A percentile compares a stretch with the other conserved stretches of the same genome.
These are phyloP conservation scores for Sylvicapra grimmia DNA, from an alignment of 2,113 vertebrate genomes.

Conservation along the genomic window DNA sequence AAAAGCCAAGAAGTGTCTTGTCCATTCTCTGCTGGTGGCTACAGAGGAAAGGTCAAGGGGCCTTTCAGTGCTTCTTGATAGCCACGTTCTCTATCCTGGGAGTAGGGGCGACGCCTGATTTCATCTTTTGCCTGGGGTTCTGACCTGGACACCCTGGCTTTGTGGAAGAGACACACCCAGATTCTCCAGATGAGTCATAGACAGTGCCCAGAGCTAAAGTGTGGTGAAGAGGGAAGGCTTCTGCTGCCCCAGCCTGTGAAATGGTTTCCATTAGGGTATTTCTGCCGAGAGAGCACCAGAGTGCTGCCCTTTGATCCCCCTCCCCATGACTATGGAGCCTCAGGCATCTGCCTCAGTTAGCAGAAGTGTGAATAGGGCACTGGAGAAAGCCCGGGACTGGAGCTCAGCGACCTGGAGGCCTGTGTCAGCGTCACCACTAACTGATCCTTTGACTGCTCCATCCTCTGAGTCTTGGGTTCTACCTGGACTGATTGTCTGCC, in stretches of 20 bases:
- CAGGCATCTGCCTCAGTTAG: not conserved
- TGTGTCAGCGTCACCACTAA: not conserved
- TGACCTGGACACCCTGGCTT: not conserved
- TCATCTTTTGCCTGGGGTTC: not conserved
- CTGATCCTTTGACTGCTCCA: not conserved
- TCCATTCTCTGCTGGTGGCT: not conserved
- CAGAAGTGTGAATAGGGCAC: not conserved
- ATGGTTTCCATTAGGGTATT: constrained; percentile 54
- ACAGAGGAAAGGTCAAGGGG: not conserved
- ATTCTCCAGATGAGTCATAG: constrained; percentile 24
- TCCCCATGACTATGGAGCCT: not conserved
- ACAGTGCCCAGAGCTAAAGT: not conserved
- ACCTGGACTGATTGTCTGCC: not conserved
- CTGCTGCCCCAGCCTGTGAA: not conserved
- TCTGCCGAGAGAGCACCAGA: constrained; percentile 11
- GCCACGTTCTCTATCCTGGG: not conserved
- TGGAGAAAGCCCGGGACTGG: not conserved
- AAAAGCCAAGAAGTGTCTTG: not conserved
- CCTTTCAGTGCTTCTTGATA: not conserved
- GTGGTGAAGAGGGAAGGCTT: not conserved
- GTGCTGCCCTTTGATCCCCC: constrained; percentile 17
- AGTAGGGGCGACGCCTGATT: not conserved
- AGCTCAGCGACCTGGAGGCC: not conserved
- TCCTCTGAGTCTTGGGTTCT: not conserved
- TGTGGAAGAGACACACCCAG: constrained; percentile 11